Conservation (phyloP, 1,140 invertebrate species). For the Brachionus manjavacas region DNA sequence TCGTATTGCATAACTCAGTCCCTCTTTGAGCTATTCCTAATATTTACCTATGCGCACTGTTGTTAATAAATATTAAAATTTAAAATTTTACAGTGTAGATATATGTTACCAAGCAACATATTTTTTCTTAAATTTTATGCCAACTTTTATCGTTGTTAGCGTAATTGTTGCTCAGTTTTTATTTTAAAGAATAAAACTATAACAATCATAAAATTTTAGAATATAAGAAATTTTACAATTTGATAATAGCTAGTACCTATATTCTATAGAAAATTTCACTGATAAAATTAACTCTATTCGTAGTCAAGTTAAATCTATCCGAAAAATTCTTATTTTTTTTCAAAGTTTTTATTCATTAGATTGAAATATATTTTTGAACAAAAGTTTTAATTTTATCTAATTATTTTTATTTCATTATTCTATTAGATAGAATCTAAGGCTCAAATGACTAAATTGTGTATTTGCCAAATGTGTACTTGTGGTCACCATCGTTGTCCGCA, state of each 20-base stretch:
- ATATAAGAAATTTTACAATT: not conserved
- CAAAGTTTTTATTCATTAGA: not conserved
- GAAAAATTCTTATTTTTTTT: not conserved
- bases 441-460: slow-evolving; percentile 49
- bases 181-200: not conserved
- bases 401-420: not conserved
- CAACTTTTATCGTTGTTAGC: slow-evolving; percentile 18
- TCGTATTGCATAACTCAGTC: not conserved
- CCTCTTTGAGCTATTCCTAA: not conserved
- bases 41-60: slow-evolving; percentile 17
- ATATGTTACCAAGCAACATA: not conserved
- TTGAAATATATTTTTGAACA: no score
- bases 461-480: slow-evolving; percentile 55
- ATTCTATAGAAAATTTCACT: not conserved
- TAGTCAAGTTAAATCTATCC: not conserved
- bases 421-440: not conserved
- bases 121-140: not conserved
- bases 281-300: not conserved
- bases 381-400: not conserved
- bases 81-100: not conserved
- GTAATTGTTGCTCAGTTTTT: slow-evolving; percentile 25
- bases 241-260: not conserved
- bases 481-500: slow-evolving; percentile 54
- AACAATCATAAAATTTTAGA: slow-evolving; percentile 6
- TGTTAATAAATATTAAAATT: slow-evolving; percentile 21